Evolutionary conservation across 1,140 invertebrate genomes (phyloP).

Genomic region (Eumeta japonica): DNA sequence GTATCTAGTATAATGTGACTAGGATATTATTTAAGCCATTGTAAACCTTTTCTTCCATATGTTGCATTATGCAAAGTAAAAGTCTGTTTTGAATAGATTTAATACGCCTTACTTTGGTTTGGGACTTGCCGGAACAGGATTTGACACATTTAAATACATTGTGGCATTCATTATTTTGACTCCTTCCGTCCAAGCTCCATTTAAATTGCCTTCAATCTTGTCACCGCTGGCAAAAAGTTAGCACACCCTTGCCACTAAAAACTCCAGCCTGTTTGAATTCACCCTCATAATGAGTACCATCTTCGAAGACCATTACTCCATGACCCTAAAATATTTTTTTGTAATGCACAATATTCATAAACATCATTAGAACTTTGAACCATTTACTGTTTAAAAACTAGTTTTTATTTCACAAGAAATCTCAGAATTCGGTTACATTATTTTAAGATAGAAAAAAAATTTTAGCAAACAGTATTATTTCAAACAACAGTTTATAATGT

Average conservation of each 20-base stretch:
- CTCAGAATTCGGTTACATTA: too few relatives aligned
- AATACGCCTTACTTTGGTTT: slow-evolving; percentile 69
- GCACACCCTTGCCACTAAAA: slow-evolving; percentile 75
- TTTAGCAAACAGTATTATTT: too few relatives aligned
- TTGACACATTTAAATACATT: slow-evolving; percentile 66
- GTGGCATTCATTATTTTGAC: slow-evolving; percentile 76
- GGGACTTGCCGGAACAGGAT: slow-evolving; percentile 50
- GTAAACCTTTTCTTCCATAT: too few relatives aligned
- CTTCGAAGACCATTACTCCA: slow-evolving; percentile 84
- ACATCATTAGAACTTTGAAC: too few relatives aligned
- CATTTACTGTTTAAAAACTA: too few relatives aligned
- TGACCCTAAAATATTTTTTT: slow-evolving; percentile 61
- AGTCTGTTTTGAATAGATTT: too few relatives aligned
- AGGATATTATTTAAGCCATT: too few relatives aligned
- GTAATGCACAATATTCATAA: not conserved
- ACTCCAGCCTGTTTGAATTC: slow-evolving; percentile 76
- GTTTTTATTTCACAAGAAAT: too few relatives aligned
- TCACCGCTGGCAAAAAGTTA: slow-evolving; percentile 77
- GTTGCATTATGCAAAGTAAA: too few relatives aligned
- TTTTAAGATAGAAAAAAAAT: too few relatives aligned
- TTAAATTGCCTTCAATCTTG: slow-evolving; percentile 69
- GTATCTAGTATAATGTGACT: too few relatives aligned
- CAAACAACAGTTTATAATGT: too few relatives aligned
- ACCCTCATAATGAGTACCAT: slow-evolving; percentile 86
- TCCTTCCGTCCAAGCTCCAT: slow-evolving; percentile 77